Conservation (phyloP, 1,140 invertebrate genomes). For the Drosophila takahashii region DNA sequence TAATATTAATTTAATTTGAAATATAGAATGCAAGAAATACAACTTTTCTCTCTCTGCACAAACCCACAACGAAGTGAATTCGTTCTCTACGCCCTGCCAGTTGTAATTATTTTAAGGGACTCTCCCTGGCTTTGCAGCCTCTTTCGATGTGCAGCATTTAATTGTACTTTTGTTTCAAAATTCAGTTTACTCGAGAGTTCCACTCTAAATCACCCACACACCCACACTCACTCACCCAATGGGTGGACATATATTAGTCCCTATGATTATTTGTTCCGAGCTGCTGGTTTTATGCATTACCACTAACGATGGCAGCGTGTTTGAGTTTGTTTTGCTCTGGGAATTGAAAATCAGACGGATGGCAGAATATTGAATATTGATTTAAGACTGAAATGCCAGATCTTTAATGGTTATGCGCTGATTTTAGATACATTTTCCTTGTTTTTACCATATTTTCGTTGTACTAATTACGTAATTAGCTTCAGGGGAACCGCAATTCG, state of each 20-base stretch:
- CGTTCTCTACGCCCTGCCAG: slow-evolving; percentile 2
- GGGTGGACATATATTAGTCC: neutral
- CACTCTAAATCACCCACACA: neutral
- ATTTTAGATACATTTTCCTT: too few species aligned
- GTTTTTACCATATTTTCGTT: too few species aligned
- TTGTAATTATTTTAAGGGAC: slow-evolving; percentile 28
- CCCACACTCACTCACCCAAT: too few species aligned
- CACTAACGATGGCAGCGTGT: slow-evolving; percentile 2
- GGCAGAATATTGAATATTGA: neutral
- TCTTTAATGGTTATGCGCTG: neutral
- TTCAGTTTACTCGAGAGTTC: slow-evolving; percentile 1
- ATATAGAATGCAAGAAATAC: too few species aligned
- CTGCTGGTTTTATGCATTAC: neutral
- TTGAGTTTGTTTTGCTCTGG: slow-evolving; percentile 4
- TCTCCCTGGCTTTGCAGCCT: neutral
- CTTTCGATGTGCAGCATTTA: slow-evolving; percentile 4
- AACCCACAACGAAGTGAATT: neutral
- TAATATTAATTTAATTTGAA: too few species aligned
- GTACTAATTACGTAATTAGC: neutral
- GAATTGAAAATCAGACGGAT: neutral
- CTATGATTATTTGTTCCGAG: slow-evolving; percentile 25
- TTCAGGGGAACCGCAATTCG: neutral
- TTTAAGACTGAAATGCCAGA: neutral
- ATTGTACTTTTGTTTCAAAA: slow-evolving; percentile 32
- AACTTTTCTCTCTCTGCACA: neutral